Conservation (phyloP, 2,113 vertebrate species). For the Hylia prasina region DNA sequence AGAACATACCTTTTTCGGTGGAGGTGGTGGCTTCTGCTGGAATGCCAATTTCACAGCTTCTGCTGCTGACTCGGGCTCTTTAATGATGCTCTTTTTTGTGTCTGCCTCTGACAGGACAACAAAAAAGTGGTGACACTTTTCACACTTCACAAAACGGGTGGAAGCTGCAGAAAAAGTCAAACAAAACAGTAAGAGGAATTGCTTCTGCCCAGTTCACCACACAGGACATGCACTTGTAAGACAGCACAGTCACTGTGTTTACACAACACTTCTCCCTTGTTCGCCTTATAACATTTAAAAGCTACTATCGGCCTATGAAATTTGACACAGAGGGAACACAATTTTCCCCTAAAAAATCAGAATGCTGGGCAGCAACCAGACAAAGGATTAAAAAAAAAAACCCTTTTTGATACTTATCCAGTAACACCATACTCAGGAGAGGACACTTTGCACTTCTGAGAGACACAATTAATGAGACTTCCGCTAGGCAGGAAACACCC, state of each 20-base stretch:
- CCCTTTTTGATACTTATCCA: not conserved
- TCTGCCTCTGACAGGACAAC: constrained; percentile 95
- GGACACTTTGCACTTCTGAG: not conserved
- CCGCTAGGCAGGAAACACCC: not conserved
- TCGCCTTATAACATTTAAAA: not conserved
- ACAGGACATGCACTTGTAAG: not conserved
- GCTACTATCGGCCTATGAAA: not conserved
- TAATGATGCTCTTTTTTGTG: constrained; percentile 93
- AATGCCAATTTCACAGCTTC: constrained; percentile 94
- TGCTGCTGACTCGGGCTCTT: constrained; percentile 91
- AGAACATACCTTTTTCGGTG: constrained; percentile 89
- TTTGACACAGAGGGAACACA: not conserved
- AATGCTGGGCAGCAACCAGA: not conserved
- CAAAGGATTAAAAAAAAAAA: not conserved
- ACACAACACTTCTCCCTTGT: not conserved
- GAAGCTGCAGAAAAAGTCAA: constrained; percentile 78
- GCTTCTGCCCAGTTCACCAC: not conserved
- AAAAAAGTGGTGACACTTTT: constrained; percentile 99
- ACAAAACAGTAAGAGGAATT: not conserved
- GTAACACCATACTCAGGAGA: not conserved
- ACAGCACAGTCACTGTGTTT: not conserved
- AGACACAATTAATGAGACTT: not conserved
- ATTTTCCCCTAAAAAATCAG: not conserved
- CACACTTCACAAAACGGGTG: constrained; percentile 97
- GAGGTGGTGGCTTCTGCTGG: constrained; percentile 93